These are phyloP conservation scores for Torymus aiolomorphi DNA, from an alignment of 2,888 invertebrate genomes.

Conservation along the genomic window DNA sequence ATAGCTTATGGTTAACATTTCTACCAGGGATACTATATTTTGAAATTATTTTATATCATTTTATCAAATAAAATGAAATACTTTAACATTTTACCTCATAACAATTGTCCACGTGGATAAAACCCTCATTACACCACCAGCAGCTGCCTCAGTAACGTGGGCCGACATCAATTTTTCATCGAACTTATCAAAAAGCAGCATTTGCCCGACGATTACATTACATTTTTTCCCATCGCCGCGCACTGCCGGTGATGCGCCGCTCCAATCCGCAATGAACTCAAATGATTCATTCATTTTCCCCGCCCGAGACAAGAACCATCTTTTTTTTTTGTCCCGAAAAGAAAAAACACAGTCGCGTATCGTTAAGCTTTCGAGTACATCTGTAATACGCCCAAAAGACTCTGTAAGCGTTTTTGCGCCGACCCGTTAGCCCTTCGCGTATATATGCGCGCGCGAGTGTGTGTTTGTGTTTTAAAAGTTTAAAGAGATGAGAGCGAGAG, in stretches of 20 bases:
- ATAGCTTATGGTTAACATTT: too few species aligned
- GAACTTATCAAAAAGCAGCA: constrained; percentile 16
- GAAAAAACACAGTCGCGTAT: constrained; percentile 3
- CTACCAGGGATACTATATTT: too few species aligned
- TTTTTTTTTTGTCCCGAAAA: constrained; percentile 5
- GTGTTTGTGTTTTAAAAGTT: constrained; percentile 48
- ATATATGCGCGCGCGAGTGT: too few species aligned
- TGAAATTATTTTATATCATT: too few species aligned
- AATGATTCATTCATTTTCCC: constrained; percentile 47
- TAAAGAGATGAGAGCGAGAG: constrained; percentile 39
- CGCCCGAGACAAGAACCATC: not conserved
- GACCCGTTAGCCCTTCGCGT: too few species aligned
- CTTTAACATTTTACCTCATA: too few species aligned
- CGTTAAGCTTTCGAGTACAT: constrained; percentile 46
- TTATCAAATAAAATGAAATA: too few species aligned
- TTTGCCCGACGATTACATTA: constrained; percentile 5
- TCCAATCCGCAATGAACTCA: not conserved
- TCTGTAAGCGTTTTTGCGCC: not conserved
- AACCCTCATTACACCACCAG: not conserved
- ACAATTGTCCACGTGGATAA: not conserved
- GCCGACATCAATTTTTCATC: constrained; percentile 19
- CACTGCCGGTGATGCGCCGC: constrained; percentile 9
- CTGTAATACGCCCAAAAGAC: constrained; percentile 51
- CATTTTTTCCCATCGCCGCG: not conserved
- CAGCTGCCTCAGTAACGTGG: not conserved